These are phyloP conservation scores for Palythoa grandis DNA, from an alignment of 92 coral and sea anemone species.

Conservation along the genomic window DNA sequence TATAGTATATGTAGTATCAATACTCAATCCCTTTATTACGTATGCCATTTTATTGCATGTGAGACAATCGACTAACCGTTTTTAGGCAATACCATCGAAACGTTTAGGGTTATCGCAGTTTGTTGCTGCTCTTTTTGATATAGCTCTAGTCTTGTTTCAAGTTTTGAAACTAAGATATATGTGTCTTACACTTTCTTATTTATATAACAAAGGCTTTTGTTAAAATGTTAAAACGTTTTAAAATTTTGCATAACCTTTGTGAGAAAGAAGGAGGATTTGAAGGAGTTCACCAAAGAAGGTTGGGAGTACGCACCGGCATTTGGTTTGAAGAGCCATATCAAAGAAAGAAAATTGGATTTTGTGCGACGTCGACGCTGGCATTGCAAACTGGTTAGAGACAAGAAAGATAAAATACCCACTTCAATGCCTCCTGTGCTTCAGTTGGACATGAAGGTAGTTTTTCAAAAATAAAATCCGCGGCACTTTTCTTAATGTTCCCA, in stretches of 20 bases:
- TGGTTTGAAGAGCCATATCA: slow-evolving; percentile 88
- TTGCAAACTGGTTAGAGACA: slow-evolving; percentile 80
- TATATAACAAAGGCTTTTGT: background rate
- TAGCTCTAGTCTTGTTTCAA: too few species aligned
- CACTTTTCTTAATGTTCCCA: too few species aligned
- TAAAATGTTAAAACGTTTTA: background rate
- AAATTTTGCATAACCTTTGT: background rate
- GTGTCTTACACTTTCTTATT: too few species aligned
- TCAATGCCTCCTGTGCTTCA: slow-evolving; percentile 79
- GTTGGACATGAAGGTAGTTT: slow-evolving; percentile 70
- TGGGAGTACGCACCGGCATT: slow-evolving; percentile 97
- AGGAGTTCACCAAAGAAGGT: slow-evolving; percentile 84
- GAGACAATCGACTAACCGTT: too few species aligned
- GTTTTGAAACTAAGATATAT: too few species aligned
- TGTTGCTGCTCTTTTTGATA: too few species aligned
- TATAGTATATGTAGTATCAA: too few species aligned
- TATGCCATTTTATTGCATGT: too few species aligned
- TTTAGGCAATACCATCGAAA: too few species aligned
- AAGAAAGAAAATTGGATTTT: slow-evolving; percentile 94
- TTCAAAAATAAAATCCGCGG: background rate
- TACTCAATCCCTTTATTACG: too few species aligned
- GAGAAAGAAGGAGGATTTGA: slow-evolving; percentile 65
- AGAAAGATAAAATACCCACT: slow-evolving; percentile 60
- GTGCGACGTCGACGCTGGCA: slow-evolving; percentile 92
- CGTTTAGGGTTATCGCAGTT: too few species aligned